phyloP scores from a whole-genome alignment of 1,140 invertebrate species.

The Bemisia tabaci region DNA sequence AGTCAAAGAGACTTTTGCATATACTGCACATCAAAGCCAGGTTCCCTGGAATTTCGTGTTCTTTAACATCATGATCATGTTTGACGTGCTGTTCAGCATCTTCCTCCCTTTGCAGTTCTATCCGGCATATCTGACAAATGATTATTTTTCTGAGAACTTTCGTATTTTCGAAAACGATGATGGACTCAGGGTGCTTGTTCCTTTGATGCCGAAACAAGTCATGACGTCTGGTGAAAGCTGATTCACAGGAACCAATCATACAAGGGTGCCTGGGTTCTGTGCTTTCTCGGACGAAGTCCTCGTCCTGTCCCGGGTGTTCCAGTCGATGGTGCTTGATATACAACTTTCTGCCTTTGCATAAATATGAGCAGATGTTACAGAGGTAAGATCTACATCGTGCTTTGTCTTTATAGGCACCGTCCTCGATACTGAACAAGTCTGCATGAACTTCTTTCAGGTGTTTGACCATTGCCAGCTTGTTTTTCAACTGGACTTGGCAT shows the following conservation, averaged over 20 bases:
- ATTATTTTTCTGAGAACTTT: not conserved
- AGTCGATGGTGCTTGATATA: not conserved
- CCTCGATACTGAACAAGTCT: not conserved
- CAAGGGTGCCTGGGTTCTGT: not conserved
- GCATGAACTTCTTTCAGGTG: not conserved
- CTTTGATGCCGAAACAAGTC: not conserved
- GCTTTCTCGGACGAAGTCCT: not conserved
- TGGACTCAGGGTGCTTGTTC: not conserved
- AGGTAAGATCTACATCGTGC: not conserved
- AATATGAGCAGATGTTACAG: not conserved
- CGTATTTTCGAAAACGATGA: not conserved
- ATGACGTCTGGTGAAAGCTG: not conserved
- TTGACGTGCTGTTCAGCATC: not conserved
- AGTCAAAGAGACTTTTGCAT: not conserved
- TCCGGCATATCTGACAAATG: not conserved
- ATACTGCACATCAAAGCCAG: not conserved
- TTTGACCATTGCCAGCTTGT: not conserved
- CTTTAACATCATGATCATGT: not conserved
- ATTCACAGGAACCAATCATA: not conserved
- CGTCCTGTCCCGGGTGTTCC: not conserved
- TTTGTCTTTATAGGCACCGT: not conserved
- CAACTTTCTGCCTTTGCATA: not conserved
- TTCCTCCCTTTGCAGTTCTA: not conserved
- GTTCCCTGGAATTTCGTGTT: not conserved
- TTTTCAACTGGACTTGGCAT: not conserved